Conservation (phyloP, 2,113 vertebrate genomes). For the Neogobius melanostomus region DNA sequence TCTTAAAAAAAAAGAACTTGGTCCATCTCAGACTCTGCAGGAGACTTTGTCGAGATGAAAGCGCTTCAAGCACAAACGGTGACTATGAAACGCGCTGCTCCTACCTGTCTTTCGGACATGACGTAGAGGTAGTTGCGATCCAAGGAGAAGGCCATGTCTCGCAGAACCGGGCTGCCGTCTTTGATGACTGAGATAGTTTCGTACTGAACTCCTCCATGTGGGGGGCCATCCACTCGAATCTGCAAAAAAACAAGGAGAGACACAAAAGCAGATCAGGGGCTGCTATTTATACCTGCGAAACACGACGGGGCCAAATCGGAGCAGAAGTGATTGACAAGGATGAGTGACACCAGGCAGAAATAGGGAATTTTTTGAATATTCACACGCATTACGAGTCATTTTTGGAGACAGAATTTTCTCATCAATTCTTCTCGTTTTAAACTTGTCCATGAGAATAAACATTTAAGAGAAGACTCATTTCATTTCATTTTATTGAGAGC, state of each 20-base stretch:
- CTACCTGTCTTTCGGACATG: conserved; percentile 96
- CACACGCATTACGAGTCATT: conserved; percentile 7
- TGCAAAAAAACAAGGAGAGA: conserved; percentile 61
- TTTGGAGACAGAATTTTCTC: conserved; percentile 1
- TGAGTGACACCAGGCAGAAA: conserved; percentile 32
- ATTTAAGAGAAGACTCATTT: too few species aligned
- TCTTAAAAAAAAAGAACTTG: too few species aligned
- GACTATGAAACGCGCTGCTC: conserved; percentile 17
- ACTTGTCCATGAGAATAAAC: too few species aligned
- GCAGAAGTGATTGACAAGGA: conserved; percentile 34
- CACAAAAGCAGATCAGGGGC: conserved; percentile 29
- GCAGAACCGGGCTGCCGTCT: conserved; percentile 88
- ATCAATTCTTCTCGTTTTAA: too few species aligned
- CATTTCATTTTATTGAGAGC: too few species aligned
- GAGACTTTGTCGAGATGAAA: background rate
- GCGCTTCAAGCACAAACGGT: too few species aligned
- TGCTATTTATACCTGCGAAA: conserved; percentile 50
- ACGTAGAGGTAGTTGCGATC: conserved; percentile 90
- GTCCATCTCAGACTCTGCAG: background rate
- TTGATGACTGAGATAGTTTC: conserved; percentile 89
- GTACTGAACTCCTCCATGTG: conserved; percentile 90
- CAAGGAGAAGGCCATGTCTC: conserved; percentile 94
- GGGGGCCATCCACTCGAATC: conserved; percentile 95
- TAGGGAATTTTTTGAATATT: conserved; percentile 20
- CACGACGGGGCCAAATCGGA: conserved; percentile 22